Conservation (phyloP, 2,888 invertebrate genomes). For the Bibio marci region DNA sequence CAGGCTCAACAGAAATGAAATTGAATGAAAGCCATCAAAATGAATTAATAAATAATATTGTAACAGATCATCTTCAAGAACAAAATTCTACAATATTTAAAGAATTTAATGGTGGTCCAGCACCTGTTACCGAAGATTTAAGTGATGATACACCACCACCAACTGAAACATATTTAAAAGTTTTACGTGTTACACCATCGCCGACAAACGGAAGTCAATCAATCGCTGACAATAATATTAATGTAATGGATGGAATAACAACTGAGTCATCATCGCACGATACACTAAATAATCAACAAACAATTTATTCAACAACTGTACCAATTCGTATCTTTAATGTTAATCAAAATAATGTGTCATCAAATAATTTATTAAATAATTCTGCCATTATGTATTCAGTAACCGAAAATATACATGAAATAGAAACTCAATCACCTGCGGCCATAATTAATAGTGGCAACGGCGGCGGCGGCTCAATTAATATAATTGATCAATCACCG, state of each 20-base stretch:
- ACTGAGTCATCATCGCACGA: constrained; percentile 2
- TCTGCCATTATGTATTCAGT: constrained; percentile 7
- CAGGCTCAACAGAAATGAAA: neutral
- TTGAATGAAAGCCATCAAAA: neutral
- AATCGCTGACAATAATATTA: constrained; percentile 3
- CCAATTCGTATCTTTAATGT: too few species aligned
- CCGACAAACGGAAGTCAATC: too few species aligned
- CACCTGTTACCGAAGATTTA: constrained; percentile 13
- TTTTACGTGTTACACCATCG: constrained; percentile 1
- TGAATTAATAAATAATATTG: neutral
- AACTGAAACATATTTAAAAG: constrained; percentile 11
- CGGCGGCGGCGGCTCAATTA: neutral
- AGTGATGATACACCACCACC: constrained; percentile 13
- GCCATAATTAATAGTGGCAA: too few species aligned
- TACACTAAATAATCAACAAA: constrained; percentile 6
- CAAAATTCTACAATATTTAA: neutral
- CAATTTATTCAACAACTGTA: constrained; percentile 11
- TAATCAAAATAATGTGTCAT: too few species aligned
- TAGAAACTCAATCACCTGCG: neutral
- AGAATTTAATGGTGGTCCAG: constrained; percentile 5
- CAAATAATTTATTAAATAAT: too few species aligned
- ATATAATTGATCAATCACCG: constrained; percentile 21
- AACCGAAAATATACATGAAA: constrained; percentile 6
- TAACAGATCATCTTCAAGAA: neutral
- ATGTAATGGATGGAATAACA: constrained; percentile 11